Evolutionary conservation across 2,797 vertebrate species (phyloP).

Genomic region (Muraenolepis orangiensis): DNA sequence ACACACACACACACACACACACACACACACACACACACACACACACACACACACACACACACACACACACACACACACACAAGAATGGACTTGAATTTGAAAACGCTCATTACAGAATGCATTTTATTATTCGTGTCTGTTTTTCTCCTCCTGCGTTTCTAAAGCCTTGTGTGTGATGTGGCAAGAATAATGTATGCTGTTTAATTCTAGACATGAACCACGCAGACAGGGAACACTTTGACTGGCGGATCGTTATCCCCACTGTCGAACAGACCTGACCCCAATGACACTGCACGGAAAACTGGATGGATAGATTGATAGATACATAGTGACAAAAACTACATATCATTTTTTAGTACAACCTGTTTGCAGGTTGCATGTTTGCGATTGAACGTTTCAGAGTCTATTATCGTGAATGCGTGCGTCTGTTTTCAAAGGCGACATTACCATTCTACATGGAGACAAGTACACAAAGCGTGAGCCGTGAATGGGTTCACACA

Average conservation of each 20-base stretch:
- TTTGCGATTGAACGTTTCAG: not conserved
- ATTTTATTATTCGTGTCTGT: conserved; percentile 44
- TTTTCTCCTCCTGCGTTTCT: conserved; percentile 18
- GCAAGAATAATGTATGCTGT: conserved; percentile 50
- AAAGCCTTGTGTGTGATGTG: conserved; percentile 35
- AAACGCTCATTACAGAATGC: conserved; percentile 57
- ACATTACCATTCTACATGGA: not conserved
- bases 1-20: not conserved
- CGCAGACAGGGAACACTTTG: conserved; percentile 49
- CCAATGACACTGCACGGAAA: conserved; percentile 32
- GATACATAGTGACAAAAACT: not conserved
- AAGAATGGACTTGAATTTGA: conserved; percentile 59
- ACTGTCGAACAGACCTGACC: conserved; percentile 39
- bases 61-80: conserved; percentile 30
- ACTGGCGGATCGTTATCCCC: conserved; percentile 56
- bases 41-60: not conserved
- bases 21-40: not conserved
- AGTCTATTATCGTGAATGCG: not conserved
- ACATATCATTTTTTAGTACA: not conserved
- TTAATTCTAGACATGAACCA: conserved; percentile 60
- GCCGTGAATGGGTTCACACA: not conserved
- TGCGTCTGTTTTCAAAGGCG: not conserved
- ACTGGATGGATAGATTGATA: conserved; percentile 10
- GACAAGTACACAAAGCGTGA: not conserved
- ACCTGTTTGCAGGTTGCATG: not conserved